Base-by-base conservation (phyloP, 2,888 invertebrate genomes). In the Volucella bombylans region DNA sequence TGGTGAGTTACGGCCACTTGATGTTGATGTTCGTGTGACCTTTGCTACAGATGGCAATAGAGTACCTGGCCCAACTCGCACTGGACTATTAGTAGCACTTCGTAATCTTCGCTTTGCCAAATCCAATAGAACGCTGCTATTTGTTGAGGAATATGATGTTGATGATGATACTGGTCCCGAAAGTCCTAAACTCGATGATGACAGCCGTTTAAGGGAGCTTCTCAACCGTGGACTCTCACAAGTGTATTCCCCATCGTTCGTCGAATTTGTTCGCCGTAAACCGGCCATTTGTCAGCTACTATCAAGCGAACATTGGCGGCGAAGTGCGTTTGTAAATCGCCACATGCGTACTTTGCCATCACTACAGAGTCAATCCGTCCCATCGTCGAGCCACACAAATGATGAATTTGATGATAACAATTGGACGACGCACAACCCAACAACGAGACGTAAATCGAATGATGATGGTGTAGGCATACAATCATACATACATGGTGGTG, bases 321-420 rank as follows among this genome's bases (percentile, higher is more conserved):
- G 88, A 15, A 89, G 81, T n/a, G 87, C 86, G 59, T 87, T 87
- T 57, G 88, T 89, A 67, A 89, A 89, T 57, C 88, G 88, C 89
- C 89, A 89, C 73, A 89, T 86, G 52, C 88, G 87, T 45, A 89
- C 89, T 86, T 89, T 89, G 47, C 89, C 89, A 86, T 89, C 89
- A 80, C 89, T 89, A 61, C 31, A 31, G 31, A 31, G 31, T 61
- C 18, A 18, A 39, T 45, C 23, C 55, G 55, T 15, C 12, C 12
- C 9, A 62, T 11, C 18, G 50, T 38, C 11, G 23, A 50, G 50
- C 23, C 9, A 49, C 14, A 72, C 55, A 61, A 50, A 12, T 18
- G 68, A 76, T 73, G 73, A 74, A 67, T 43, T 38, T 61, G 55
- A 68, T 71, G 62, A 74, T 4, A 15, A 10, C 41, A 23, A 64